Percentiles rank a stretch among this genome's conserved stretches.
These are phyloP conservation scores for Phlogophora meticulosa DNA, from an alignment of 2,888 invertebrate species.

Conservation along the genomic window DNA sequence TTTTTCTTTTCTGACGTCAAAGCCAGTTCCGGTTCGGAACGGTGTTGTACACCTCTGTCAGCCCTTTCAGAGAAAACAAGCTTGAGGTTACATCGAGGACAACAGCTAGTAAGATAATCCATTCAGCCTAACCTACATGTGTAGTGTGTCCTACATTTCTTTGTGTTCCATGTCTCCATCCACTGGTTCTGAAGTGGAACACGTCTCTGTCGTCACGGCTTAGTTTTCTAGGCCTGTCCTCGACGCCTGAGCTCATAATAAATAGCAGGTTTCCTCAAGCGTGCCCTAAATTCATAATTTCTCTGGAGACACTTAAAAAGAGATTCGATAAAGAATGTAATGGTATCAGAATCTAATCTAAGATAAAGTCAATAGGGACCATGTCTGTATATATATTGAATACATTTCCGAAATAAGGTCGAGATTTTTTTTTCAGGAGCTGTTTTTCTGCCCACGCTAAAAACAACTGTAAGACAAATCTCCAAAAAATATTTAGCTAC, in stretches of 20 bases:
- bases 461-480: not conserved
- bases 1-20: no score
- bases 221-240: conserved; percentile 24
- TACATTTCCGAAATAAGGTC: not conserved
- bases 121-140: conserved; percentile 26
- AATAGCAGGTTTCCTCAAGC: not conserved
- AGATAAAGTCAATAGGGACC: conserved; percentile 1
- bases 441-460: not conserved
- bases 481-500: not conserved
- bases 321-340: conserved; percentile 27
- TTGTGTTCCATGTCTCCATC: conserved; percentile 27
- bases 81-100: conserved; percentile 5
- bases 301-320: conserved; percentile 21
- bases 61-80: not conserved
- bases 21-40: no score
- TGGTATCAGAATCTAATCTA: conserved; percentile 19
- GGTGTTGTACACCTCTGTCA: not conserved
- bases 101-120: conserved; percentile 22
- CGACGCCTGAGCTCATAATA: conserved; percentile 5
- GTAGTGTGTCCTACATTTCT: conserved; percentile 45
- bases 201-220: conserved; percentile 31
- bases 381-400: not conserved
- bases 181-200: conserved; percentile 41
- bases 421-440: not conserved
- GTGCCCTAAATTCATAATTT: conserved; percentile 45